A percentile compares a stretch with the other conserved stretches of the same genome.
These are phyloP conservation scores for Tenthredo distinguenda DNA, from an alignment of 2,888 invertebrate genomes.

Conservation along the genomic window DNA sequence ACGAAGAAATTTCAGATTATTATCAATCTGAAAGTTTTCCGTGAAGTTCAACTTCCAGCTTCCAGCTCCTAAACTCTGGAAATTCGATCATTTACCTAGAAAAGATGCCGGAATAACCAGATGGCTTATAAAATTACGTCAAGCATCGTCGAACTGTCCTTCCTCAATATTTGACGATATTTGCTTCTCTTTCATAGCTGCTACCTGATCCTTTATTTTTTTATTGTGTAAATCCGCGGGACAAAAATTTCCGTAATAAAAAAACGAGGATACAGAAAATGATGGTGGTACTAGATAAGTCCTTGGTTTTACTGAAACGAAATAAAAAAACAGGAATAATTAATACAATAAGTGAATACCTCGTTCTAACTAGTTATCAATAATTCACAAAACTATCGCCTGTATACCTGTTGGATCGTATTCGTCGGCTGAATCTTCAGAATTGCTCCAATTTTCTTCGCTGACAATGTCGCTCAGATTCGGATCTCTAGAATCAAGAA, in stretches of 20 bases:
- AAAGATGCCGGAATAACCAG: not conserved
- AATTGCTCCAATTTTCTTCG: slow-evolving; percentile 67
- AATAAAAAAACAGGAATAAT: not conserved
- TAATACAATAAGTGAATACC: not conserved
- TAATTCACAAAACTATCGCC: not conserved
- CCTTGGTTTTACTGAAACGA: slow-evolving; percentile 36
- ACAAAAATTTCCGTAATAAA: slow-evolving; percentile 58
- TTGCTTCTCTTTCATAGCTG: slow-evolving; percentile 54
- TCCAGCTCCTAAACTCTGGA: not conserved
- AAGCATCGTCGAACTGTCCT: slow-evolving; percentile 67
- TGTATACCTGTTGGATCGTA: slow-evolving; percentile 64
- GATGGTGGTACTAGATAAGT: not conserved
- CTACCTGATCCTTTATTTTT: slow-evolving; percentile 55
- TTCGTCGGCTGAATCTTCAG: slow-evolving; percentile 66
- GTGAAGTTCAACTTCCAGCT: not conserved
- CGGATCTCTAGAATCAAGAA: not conserved
- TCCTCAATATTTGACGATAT: slow-evolving; percentile 53
- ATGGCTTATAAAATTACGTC: not conserved
- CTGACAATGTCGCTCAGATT: slow-evolving; percentile 19
- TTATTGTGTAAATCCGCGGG: slow-evolving; percentile 61
- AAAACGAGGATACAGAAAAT: not conserved
- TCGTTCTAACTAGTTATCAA: not conserved
- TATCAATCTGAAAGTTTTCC: not conserved
- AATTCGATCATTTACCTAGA: not conserved
- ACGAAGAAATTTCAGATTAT: not conserved